Evolutionary conservation across 2,797 vertebrate species (phyloP).

Genomic region (Benthosema pterotum): DNA sequence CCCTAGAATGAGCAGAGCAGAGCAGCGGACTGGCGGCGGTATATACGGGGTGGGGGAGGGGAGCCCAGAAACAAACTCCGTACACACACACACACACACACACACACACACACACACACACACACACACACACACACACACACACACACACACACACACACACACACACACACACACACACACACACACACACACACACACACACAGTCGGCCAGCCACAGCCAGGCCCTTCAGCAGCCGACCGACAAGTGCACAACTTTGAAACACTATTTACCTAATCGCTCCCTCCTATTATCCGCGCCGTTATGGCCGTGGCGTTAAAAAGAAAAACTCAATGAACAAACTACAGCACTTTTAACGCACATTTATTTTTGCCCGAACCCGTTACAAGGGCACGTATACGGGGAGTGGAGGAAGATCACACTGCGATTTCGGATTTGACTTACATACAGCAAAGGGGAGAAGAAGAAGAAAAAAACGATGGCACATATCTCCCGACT

Average conservation of each 20-base stretch:
- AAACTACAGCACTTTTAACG: conserved; percentile 18
- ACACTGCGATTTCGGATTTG: conserved; percentile 33
- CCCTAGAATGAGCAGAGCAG: conserved; percentile 69
- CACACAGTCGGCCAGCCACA: conserved; percentile 10
- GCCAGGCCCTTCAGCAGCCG: conserved; percentile 78
- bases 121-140: conserved; percentile 30
- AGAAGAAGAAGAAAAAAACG: conserved; percentile 31
- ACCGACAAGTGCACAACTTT: conserved; percentile 86
- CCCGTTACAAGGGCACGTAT: conserved; percentile 38
- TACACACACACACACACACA: conserved; percentile 52
- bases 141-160: conserved; percentile 39
- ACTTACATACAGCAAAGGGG: conserved; percentile 53
- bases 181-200: conserved; percentile 40
- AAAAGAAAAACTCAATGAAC: conserved; percentile 30
- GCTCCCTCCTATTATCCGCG: conserved; percentile 41
- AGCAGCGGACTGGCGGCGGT: conserved; percentile 44
- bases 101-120: conserved; percentile 35
- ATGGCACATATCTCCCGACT: conserved; percentile 69
- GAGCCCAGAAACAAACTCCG: conserved; percentile 82
- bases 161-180: conserved; percentile 49
- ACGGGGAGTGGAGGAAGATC: conserved; percentile 47
- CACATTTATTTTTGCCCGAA: conserved; percentile 16
- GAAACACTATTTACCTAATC: conserved; percentile 67
- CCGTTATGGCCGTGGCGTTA: conserved; percentile 26
- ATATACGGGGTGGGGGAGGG: conserved; percentile 81